Conservation (phyloP, 2,797 vertebrate genomes). For the Paedocypris micromegethes region DNA sequence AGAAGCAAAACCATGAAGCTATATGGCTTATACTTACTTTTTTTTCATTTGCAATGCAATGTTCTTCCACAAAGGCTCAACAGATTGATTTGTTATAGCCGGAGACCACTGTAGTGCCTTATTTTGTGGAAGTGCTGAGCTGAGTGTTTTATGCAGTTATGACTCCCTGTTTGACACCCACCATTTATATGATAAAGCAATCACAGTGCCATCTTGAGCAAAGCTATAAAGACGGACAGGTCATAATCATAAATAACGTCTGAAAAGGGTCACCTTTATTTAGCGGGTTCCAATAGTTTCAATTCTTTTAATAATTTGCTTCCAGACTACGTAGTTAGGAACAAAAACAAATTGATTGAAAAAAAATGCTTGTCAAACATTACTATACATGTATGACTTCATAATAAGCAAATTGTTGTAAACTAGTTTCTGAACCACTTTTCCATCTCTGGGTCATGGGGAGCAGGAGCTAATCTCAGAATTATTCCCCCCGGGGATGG, state of each 20-base stretch:
- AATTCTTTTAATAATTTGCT: not conserved
- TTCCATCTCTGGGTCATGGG: too few species aligned
- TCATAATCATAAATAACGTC: slow-evolving; percentile 17
- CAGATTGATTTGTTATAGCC: slow-evolving; percentile 13
- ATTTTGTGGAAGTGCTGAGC: slow-evolving; percentile 3
- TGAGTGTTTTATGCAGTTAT: slow-evolving; percentile 21
- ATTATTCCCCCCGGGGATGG: too few species aligned
- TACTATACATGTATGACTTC: too few species aligned
- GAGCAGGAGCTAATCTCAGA: too few species aligned
- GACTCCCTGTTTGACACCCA: slow-evolving; percentile 33
- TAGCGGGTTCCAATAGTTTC: not conserved
- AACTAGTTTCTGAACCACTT: too few species aligned
- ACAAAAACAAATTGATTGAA: too few species aligned
- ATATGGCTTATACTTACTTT: too few species aligned
- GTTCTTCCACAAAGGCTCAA: too few species aligned
- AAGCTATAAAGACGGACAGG: slow-evolving; percentile 15
- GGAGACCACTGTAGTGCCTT: slow-evolving; percentile 13
- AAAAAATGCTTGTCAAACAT: too few species aligned
- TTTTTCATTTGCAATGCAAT: too few species aligned
- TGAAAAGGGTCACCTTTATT: slow-evolving; percentile 11
- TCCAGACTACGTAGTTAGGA: not conserved
- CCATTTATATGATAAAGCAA: slow-evolving; percentile 36
- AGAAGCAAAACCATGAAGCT: too few species aligned
- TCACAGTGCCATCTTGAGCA: slow-evolving; percentile 26
- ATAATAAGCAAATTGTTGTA: too few species aligned